A percentile compares a stretch with the other conserved stretches of the same genome.
phyloP scores from a whole-genome alignment of 1,140 invertebrate species.

The Heliconius congener region DNA sequence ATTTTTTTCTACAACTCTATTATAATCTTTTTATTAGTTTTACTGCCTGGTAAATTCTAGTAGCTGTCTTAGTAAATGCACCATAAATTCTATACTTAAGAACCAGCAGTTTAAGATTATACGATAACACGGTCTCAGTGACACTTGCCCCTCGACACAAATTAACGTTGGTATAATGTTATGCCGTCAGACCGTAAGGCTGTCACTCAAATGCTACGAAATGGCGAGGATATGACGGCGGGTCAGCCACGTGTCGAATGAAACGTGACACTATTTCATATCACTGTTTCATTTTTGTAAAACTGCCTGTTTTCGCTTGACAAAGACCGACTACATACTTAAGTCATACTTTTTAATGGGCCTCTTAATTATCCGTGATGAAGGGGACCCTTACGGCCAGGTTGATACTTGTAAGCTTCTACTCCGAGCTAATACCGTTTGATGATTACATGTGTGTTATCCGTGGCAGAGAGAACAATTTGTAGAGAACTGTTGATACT shows the following conservation, averaged over 20 bases:
- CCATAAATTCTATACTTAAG: slow-evolving; percentile 68
- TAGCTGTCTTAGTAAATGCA: slow-evolving; percentile 68
- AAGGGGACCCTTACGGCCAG: slow-evolving; percentile 63
- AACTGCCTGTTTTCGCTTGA: slow-evolving; percentile 57
- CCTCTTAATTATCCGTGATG: slow-evolving; percentile 59
- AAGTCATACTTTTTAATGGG: slow-evolving; percentile 58
- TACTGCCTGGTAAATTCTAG: slow-evolving; percentile 62
- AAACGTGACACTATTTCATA: slow-evolving; percentile 72
- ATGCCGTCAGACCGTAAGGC: slow-evolving; percentile 58
- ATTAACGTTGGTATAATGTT: slow-evolving; percentile 77
- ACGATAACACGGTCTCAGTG: slow-evolving; percentile 63
- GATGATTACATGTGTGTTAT: slow-evolving; percentile 69
- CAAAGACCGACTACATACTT: slow-evolving; percentile 65
- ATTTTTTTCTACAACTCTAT: slow-evolving; percentile 41
- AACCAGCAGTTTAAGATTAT: slow-evolving; percentile 62
- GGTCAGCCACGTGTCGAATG: slow-evolving; percentile 77
- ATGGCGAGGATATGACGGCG: slow-evolving; percentile 73
- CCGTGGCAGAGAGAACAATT: slow-evolving; percentile 63
- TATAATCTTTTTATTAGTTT: slow-evolving; percentile 49
- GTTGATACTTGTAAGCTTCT: slow-evolving; percentile 75
- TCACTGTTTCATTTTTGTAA: slow-evolving; percentile 65
- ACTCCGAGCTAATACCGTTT: slow-evolving; percentile 68
- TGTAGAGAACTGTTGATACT: slow-evolving; percentile 53
- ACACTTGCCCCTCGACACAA: slow-evolving; percentile 62
- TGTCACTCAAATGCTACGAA: slow-evolving; percentile 80